phyloP scores from a whole-genome alignment of 2,888 invertebrate species.

The Eutolmus rufibarbis region DNA sequence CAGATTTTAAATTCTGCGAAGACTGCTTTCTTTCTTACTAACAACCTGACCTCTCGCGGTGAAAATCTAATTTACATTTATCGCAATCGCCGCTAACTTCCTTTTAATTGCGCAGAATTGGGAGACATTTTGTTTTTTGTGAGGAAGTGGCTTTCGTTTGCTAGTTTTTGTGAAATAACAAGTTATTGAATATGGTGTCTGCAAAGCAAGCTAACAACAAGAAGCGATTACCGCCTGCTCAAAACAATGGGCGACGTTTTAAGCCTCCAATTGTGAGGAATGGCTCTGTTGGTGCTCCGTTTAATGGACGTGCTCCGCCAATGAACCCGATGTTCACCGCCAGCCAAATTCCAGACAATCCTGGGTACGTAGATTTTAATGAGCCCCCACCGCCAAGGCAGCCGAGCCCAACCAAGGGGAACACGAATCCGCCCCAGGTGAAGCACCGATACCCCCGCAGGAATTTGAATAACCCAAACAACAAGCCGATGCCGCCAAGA shows the following conservation, averaged over 20 bases:
- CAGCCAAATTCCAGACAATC: slow-evolving; percentile 61
- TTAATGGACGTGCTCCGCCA: slow-evolving; percentile 20
- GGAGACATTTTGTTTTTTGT: background rate
- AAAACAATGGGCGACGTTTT: background rate
- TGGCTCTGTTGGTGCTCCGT: background rate
- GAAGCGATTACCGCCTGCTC: background rate
- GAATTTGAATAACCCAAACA: background rate
- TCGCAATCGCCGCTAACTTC: background rate
- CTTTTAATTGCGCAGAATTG: background rate
- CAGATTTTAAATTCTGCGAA: no score
- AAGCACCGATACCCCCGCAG: slow-evolving; percentile 8
- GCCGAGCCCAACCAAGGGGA: background rate
- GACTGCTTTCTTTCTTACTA: background rate
- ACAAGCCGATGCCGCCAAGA: background rate
- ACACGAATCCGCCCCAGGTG: background rate
- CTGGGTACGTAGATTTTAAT: slow-evolving; percentile 61
- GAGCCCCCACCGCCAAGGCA: slow-evolving; percentile 52
- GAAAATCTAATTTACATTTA: background rate
- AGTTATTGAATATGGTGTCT: slow-evolving; percentile 14
- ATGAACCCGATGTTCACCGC: slow-evolving; percentile 58
- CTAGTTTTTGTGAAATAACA: background rate
- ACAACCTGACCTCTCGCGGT: background rate
- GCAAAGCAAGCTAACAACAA: slow-evolving; percentile 25
- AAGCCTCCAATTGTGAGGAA: background rate
- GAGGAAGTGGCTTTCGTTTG: background rate